phyloP scores from a whole-genome alignment of 2,888 invertebrate genomes.

The Melanargia galathea region DNA sequence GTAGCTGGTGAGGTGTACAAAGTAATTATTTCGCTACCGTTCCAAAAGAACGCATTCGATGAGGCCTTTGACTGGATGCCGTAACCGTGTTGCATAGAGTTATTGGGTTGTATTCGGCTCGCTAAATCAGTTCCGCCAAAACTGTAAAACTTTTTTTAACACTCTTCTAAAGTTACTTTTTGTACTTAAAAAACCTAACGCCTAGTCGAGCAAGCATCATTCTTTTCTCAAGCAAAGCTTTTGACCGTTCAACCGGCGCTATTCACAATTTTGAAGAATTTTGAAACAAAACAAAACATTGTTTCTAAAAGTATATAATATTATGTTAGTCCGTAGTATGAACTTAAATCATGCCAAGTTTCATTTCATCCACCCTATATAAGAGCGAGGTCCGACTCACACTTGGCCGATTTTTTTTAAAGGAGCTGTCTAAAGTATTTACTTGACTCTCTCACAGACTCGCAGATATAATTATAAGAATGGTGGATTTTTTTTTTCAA shows the following conservation, averaged over 20 bases:
- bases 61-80: slow-evolving; percentile 57
- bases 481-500: too few species aligned
- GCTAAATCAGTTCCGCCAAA: slow-evolving; percentile 41
- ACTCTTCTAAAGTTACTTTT: background rate
- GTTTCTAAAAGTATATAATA: too few species aligned
- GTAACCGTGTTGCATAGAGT: slow-evolving; percentile 53
- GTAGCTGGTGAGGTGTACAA: slow-evolving; percentile 49
- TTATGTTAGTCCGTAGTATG: too few species aligned
- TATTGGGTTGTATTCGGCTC: slow-evolving; percentile 46
- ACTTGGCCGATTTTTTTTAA: too few species aligned
- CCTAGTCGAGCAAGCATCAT: background rate
- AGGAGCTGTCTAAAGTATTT: too few species aligned
- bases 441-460: too few species aligned
- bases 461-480: too few species aligned
- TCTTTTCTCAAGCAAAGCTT: background rate
- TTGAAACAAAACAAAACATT: too few species aligned
- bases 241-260: background rate
- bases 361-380: too few species aligned
- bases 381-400: too few species aligned
- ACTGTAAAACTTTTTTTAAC: slow-evolving; percentile 23
- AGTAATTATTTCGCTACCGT: slow-evolving; percentile 69
- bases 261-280: background rate
- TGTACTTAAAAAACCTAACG: background rate
- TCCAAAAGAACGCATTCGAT: slow-evolving; percentile 67
- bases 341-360: too few species aligned